Evolutionary conservation across 2,888 invertebrate species (phyloP), one percentile per base, ranked within the genome.

Genomic region (Mantis religiosa): DNA sequence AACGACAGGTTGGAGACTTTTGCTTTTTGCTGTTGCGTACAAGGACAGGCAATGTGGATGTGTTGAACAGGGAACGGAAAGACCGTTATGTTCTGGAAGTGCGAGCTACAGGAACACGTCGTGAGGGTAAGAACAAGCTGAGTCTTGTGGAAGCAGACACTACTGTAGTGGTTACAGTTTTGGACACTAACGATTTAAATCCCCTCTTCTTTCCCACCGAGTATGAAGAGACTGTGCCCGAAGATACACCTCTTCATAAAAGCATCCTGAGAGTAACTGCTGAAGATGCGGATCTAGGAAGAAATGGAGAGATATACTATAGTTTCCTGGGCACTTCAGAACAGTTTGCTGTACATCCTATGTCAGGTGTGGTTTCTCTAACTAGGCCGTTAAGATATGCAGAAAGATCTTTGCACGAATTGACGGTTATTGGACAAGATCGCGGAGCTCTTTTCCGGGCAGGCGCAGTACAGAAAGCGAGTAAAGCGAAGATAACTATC

Each of bases 281-380:
- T 0, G 98, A 98, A 92, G 99, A 99, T 93, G 99, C 99, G 6
- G 99, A 99, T 93, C 94, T 98, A 81, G 99, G 99, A 3, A 95
- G 98, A 91, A 99, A 99, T 93, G 98, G 99, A 0, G 98, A 99
- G 94, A 98, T 99, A 91, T 99, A 99, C 94, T 99, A 99, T 94
- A 98, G 98, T 93, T 96, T 99, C 92, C 94, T 95, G 87, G 96
- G 97, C 91, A 95, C 95, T 89, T 97, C 96, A 84, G 96, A 97
- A 92, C 96, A 96, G 91, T 99, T 99, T 93, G 97, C 98, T 81
- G 96, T 99, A 89, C 98, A 99, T 93, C 98, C 99, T 2, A 97
- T 98, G 88, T 97, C 97, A 85, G 99, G 99, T 15, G 95, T 97
- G 41, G 96, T 99, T 90, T 96, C 97, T 27, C 94, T 98, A 28